Base-by-base conservation (phyloP, 2,797 vertebrate genomes). In the Pempheris klunzingeri region DNA sequence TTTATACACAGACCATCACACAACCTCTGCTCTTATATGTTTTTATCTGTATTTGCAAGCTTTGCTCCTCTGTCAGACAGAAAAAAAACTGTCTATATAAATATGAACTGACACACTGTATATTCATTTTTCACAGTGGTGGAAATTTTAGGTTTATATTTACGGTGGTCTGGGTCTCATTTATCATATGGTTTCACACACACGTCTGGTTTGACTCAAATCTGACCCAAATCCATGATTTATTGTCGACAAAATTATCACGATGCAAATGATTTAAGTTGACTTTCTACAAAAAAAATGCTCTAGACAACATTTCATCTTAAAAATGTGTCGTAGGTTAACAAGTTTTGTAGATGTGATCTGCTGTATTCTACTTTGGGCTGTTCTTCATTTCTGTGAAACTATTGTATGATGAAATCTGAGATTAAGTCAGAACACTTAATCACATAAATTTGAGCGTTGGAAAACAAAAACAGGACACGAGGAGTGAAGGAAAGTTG, bases 391-490 rank as follows among this genome's bases (percentile, higher is more conserved):
- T 32, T 77, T 32, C 17, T 69, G 34, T 71, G n/a, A 82, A 60
- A 55, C 64, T 52, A 36, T 69, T 70, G 18, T 71, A 2, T 52
- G 54, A 82, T 80, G 12, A 41, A 62, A 75, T 58, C 30, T 74
- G 20, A 71, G 71, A 79, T 61, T 28, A 59, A 46, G 13, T 60
- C 24, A 24, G 7, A 58, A 38, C 3, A 15, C 2, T 74, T 10
- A 20, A 68, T n/a, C n/a, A n/a, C n/a, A n/a, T 34, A n/a, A 3
- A 68, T 61, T 14, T 30, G 17, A 66, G 18, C 22, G 18, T 5
- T 30, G 30, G 36, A 74, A 59, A 53, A 28, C 3, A 60, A 44
- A 80, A 80, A 32, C 11, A 49, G 0, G 0, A 38, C 22, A 49
- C 17, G 17, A 9, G 17, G 47, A 53, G 8, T 11, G 24, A 38